These are phyloP conservation scores for Tenodera sinensis DNA, from an alignment of 2,888 invertebrate species.

Conservation along the genomic window DNA sequence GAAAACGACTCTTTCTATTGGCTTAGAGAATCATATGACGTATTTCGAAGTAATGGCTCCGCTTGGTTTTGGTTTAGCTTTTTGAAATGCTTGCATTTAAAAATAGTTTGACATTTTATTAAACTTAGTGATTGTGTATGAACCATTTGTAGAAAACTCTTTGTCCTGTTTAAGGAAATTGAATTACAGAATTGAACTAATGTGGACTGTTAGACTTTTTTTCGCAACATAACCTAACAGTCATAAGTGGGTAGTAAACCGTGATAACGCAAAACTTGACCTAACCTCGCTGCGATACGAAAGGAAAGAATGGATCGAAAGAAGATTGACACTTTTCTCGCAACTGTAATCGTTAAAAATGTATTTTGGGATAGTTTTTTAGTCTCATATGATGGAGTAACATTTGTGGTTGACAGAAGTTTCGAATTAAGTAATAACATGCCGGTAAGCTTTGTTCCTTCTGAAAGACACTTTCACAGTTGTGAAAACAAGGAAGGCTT, in stretches of 20 bases:
- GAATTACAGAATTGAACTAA: neutral
- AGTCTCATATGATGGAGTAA: neutral
- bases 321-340: neutral
- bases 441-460: neutral
- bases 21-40: neutral
- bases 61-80: neutral
- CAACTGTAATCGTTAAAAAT: neutral
- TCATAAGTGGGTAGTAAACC: neutral
- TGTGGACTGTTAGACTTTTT: neutral
- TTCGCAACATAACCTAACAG: neutral
- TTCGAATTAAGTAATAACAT: neutral
- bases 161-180: neutral
- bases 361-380: conserved; percentile 4
- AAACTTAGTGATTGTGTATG: too few species aligned
- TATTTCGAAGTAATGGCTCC: neutral
- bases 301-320: neutral
- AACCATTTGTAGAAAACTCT: too few species aligned
- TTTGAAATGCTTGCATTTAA: neutral
- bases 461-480: too few species aligned
- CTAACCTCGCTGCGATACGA: neutral
- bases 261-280: neutral
- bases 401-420: neutral
- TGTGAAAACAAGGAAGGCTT: too few species aligned
- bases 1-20: neutral
- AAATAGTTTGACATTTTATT: neutral